Percentiles rank a stretch among this genome's conserved stretches.
phyloP scores from a whole-genome alignment of 1,140 invertebrate genomes.

The Hesperophylax magnus region DNA sequence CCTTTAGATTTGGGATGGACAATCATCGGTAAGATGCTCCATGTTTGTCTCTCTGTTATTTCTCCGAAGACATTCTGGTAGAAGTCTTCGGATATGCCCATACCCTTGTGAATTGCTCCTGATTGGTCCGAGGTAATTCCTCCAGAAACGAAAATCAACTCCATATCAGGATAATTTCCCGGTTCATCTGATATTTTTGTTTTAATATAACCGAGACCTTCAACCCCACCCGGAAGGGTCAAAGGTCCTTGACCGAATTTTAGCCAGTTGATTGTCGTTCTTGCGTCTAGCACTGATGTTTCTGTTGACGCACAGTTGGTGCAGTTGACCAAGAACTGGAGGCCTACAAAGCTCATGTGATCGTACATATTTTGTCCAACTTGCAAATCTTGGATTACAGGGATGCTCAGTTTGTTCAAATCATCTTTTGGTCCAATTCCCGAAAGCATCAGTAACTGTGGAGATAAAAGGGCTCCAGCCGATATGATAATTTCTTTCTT shows the following conservation, averaged over 20 bases:
- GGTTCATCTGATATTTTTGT: constrained; percentile 71
- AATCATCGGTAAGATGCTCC: constrained; percentile 63
- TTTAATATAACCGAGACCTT: constrained; percentile 72
- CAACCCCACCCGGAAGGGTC: constrained; percentile 71
- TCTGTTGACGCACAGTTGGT: constrained; percentile 63
- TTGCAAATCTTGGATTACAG: constrained; percentile 74
- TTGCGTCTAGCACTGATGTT: constrained; percentile 61
- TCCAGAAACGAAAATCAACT: constrained; percentile 74
- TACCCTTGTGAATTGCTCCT: constrained; percentile 70
- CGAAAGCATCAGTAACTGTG: constrained; percentile 82
- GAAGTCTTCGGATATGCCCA: constrained; percentile 72
- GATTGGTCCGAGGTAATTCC: constrained; percentile 76
- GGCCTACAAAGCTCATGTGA: constrained; percentile 78
- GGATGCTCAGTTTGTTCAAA: constrained; percentile 75
- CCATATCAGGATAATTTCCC: constrained; percentile 74
- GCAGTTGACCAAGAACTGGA: constrained; percentile 73
- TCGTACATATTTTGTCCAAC: constrained; percentile 80
- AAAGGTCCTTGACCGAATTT: constrained; percentile 68
- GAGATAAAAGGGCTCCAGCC: constrained; percentile 80
- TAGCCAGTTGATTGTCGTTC: constrained; percentile 62
- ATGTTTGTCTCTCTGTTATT: constrained; percentile 67
- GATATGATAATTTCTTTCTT: constrained; percentile 76
- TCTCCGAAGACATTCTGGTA: constrained; percentile 72
- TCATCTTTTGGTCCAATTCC: constrained; percentile 78
- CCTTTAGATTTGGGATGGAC: constrained; percentile 84